A percentile compares a stretch with the other conserved stretches of the same genome.
Conservation (phyloP, 2,888 invertebrate species). For the Polymixis lichenea region DNA sequence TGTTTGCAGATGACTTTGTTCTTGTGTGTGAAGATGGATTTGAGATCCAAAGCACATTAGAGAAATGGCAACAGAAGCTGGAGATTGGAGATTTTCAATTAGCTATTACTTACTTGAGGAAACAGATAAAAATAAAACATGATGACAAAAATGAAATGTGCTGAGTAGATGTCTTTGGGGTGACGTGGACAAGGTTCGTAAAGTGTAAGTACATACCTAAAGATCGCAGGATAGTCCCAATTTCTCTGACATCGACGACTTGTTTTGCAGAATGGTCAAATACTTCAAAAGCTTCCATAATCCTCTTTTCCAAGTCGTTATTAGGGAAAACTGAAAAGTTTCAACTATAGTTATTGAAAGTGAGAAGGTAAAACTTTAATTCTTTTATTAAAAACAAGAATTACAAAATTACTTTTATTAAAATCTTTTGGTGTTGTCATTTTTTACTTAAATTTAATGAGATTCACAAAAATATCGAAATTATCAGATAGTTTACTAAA, state of each 20-base stretch:
- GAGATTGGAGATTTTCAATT: not conserved
- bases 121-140: not conserved
- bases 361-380: not conserved
- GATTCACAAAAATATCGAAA: slow-evolving; percentile 70
- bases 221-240: slow-evolving; percentile 97
- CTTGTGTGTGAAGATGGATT: not conserved
- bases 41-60: not conserved
- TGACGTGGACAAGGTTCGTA: too few relatives aligned
- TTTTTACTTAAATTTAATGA: slow-evolving; percentile 68
- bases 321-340: slow-evolving; percentile 87
- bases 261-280: slow-evolving; percentile 97
- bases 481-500: slow-evolving; percentile 23
- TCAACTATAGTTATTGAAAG: slow-evolving; percentile 24
- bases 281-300: slow-evolving; percentile 96
- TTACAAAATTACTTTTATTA: slow-evolving; percentile 77
- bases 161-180: not conserved
- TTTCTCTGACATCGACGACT: slow-evolving; percentile 97
- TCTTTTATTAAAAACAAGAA: not conserved
- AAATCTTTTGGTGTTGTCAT: slow-evolving; percentile 82
- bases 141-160: not conserved
- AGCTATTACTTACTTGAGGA: too few relatives aligned
- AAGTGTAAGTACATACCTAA: slow-evolving; percentile 88
- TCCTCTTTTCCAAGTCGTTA: slow-evolving; percentile 94
- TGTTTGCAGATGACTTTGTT: not conserved
- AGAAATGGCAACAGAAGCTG: not conserved